phyloP scores from a whole-genome alignment of 2,888 invertebrate genomes.

The Steinernema scapterisci region DNA sequence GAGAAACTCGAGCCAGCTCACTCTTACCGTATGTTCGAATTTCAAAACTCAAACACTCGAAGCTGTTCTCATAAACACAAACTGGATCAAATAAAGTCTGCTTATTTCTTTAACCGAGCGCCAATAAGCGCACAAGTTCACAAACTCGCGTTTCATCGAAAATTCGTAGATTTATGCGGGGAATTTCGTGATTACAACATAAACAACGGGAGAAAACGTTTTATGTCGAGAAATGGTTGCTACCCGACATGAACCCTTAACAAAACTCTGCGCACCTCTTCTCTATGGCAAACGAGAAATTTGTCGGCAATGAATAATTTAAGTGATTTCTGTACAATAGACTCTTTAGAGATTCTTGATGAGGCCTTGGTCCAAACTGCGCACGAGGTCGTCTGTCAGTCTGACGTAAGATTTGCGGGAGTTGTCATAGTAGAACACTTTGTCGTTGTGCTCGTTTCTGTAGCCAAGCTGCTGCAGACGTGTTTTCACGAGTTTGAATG shows the following conservation, averaged over 20 bases:
- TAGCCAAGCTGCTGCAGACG: constrained; percentile 74
- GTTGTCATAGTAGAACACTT: constrained; percentile 15
- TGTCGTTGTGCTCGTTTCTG: not conserved
- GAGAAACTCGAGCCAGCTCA: too few relatives aligned
- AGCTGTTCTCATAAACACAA: too few relatives aligned
- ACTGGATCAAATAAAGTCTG: too few relatives aligned
- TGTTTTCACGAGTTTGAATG: constrained; percentile 89
- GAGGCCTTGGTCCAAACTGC: not conserved
- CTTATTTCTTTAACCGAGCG: too few relatives aligned
- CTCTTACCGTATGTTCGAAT: too few relatives aligned
- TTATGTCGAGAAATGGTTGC: constrained; percentile 1
- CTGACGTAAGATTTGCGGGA: not conserved
- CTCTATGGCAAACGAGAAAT: not conserved
- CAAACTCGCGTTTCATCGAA: too few relatives aligned
- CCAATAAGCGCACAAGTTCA: too few relatives aligned
- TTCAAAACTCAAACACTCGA: too few relatives aligned
- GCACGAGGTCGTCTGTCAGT: not conserved
- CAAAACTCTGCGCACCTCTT: not conserved
- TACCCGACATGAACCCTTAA: constrained; percentile 13
- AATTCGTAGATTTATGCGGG: too few relatives aligned
- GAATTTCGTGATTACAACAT: too few relatives aligned
- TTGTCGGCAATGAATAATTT: not conserved
- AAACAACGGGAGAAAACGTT: not conserved
- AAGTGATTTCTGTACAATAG: constrained; percentile 8
- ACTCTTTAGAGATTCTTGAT: constrained; percentile 23